Evolutionary conservation across 2,888 invertebrate genomes (phyloP), one percentile per base, ranked within the genome.

Genomic region (Netelia inedita): DNA sequence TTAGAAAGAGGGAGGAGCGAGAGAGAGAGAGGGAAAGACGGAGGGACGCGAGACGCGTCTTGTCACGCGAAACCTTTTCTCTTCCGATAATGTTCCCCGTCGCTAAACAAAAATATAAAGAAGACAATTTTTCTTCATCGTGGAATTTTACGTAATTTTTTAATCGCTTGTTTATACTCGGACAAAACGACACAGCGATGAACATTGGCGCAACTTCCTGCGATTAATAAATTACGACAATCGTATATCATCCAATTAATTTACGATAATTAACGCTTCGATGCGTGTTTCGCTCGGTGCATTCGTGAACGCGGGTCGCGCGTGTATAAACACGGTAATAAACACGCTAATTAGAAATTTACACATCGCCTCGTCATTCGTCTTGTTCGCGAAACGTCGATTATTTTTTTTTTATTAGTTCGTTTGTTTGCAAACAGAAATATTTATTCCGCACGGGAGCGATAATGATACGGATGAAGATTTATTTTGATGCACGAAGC

Each of bases 221-320:
- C 5, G 35, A 19, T 3, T 71, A 55, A 46, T 57, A 16, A 55
- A 41, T 71, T n/a, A 69, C 35, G n/a, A 57, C 10, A 10, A 16
- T 35, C 14, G 46, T 35, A 57, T 35, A 71, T 23, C 5, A 57
- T 55, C n/a, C 35, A n/a, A 71, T 71, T 55, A 41, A 28, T 57
- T 55, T 46, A 16, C 10, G 16, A 28, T 71, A 71, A 71, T 71
- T 71, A 19, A 19, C 55, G 35, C 14, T 69, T 69, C 11, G 28
- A 28, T 16, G 53, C 16, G 53, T 68, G 35, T 6, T 35, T 35
- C 35, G 35, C 35, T 35, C 28, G n/a, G 11, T 28, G 9, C 28
- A 10, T 19, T 69, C 46, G 21, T 23, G 11, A 68, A 50, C 3
- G 16, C 1, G 21, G 14, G 46, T 46, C 35, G 21, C 11, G 66